These are phyloP conservation scores for Caenorhabditis drosophilae DNA, from an alignment of 2,888 invertebrate species.

Conservation along the genomic window DNA sequence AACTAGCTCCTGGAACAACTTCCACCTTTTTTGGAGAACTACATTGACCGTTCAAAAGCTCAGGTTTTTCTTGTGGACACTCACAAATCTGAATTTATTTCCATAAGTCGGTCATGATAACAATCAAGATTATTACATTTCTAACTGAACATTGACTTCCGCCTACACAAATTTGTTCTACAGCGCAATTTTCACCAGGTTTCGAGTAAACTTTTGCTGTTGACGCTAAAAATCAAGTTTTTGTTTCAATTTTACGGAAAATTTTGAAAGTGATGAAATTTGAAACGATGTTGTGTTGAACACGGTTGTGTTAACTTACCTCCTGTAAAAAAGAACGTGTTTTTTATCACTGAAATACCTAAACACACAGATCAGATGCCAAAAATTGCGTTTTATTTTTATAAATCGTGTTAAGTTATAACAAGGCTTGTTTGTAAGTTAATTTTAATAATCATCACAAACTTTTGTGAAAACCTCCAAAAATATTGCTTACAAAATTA, in stretches of 20 bases:
- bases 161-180: conserved; percentile 53
- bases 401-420: too few species aligned
- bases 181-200: conserved; percentile 56
- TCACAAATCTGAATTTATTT: conserved; percentile 53
- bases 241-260: too few species aligned
- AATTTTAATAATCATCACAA: too few species aligned
- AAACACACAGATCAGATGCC: too few species aligned
- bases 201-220: conserved; percentile 46
- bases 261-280: neutral
- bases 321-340: too few species aligned
- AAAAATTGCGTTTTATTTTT: too few species aligned
- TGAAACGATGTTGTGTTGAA: neutral
- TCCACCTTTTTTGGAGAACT: conserved; percentile 24
- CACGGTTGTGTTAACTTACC: neutral
- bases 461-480: too few species aligned
- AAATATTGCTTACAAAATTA: too few species aligned
- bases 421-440: too few species aligned
- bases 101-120: neutral
- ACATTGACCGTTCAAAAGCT: conserved; percentile 57
- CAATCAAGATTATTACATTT: conserved; percentile 10
- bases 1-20: conserved; percentile 49
- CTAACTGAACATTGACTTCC: conserved; percentile 51
- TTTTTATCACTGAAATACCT: too few species aligned
- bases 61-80: conserved; percentile 58
- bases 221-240: conserved; percentile 21